Percentiles rank a stretch among this genome's conserved stretches.
Conservation (phyloP, 2,113 vertebrate genomes). For the Galemys pyrenaicus region DNA sequence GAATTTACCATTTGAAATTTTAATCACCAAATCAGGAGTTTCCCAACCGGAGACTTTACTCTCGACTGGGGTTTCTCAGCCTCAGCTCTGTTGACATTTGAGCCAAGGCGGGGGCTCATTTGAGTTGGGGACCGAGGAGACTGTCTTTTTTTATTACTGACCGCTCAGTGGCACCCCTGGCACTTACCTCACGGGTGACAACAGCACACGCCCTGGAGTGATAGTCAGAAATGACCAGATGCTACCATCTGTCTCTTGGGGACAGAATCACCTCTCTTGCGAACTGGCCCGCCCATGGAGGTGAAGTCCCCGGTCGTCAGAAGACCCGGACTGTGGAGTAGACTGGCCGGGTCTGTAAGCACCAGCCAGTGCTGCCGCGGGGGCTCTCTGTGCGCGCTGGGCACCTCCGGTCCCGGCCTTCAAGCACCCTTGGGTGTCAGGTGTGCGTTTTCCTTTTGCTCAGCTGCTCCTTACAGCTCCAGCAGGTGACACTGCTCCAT, state of each 20-base stretch:
- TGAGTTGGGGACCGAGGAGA: background rate
- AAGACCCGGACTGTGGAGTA: background rate
- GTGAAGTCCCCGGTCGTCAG: background rate
- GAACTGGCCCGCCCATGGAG: background rate
- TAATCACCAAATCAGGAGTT: slow-evolving; percentile 29
- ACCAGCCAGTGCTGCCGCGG: background rate
- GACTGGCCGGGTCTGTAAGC: background rate
- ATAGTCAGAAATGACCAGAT: background rate
- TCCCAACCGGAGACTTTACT: background rate
- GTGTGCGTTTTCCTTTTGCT: slow-evolving; percentile 1
- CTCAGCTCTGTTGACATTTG: background rate
- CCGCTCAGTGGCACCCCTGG: background rate
- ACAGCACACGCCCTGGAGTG: background rate
- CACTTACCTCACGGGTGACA: background rate
- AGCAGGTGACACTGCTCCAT: background rate
- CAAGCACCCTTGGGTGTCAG: background rate
- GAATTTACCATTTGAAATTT: slow-evolving; percentile 27
- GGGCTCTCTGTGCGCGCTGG: background rate
- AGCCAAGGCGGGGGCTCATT: slow-evolving; percentile 19
- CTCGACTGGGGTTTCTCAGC: background rate
- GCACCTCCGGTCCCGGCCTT: background rate
- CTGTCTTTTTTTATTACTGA: background rate
- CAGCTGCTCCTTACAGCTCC: background rate
- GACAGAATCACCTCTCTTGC: background rate
- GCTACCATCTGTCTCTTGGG: background rate